Base-by-base conservation (phyloP, 2,888 invertebrate species). In the Melikaiella ostensackeni region DNA sequence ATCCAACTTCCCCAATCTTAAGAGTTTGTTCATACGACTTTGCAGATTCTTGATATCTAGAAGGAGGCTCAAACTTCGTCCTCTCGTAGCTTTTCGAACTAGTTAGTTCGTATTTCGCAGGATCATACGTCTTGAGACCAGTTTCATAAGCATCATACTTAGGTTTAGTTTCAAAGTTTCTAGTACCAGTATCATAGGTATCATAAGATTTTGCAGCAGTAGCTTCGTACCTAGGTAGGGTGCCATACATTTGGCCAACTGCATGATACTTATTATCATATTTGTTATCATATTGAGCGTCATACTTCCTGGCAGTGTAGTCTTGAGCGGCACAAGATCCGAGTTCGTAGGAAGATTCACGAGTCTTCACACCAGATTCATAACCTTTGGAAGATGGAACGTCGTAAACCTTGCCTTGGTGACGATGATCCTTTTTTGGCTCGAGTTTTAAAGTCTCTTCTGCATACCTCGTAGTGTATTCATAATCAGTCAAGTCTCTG, bases 11-110 rank as follows among this genome's bases (percentile, higher is more conserved):
- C 2, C 91, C 88, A 57, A 91, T 88, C 79, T 91, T 91, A 35
- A 91, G 76, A 1, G 91, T 91, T 82, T 90, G 91, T 76, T 91
- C 91, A 82, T 91, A 90, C 11, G 89, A 89, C 76, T 89, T 90
- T 9, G 84, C 81, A 13, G 81, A 79, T 24, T 90, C 89, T 42
- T 85, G 89, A 73, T 89, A 90, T 74, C 89, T 85, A 1, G 88
- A 82, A 1, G 84, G 81, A 7, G 85, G 81, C 6, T 91, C 91
- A 79, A 89, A 90, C 80, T 90, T 90, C 27, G 86, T 80, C 38
- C 89, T 86, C 77, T 91, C 91, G 80, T 90, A 91, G 77, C 91
- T 91, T 77, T 90, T 90, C 6, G 91, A 91, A 24, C 86, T 89
- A 33, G 89, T 89, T 24, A 91, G 79, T 74, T 91, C 91, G 79